phyloP scores from a whole-genome alignment of 2,888 invertebrate genomes.

The Clusia tigrina region DNA sequence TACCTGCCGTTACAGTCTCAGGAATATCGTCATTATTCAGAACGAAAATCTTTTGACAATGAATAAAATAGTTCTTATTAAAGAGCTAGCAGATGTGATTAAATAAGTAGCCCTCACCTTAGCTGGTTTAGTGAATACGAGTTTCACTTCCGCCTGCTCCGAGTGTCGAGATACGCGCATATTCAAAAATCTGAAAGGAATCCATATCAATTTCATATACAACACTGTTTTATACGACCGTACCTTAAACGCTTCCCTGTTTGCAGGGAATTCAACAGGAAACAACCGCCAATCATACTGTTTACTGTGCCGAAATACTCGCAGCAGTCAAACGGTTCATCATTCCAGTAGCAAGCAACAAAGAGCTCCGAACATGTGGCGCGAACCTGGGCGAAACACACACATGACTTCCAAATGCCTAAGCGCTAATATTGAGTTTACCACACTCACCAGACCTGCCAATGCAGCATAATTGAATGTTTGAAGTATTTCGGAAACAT shows the following conservation, averaged over 20 bases:
- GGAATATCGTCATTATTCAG: not conserved
- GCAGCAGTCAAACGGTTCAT: not conserved
- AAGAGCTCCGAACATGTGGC: not conserved
- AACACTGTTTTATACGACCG: too few species aligned
- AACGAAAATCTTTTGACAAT: not conserved
- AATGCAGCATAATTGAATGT: not conserved
- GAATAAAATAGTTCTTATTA: not conserved
- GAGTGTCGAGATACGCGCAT: not conserved
- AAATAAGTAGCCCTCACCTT: not conserved
- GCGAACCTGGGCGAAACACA: not conserved
- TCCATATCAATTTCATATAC: too few species aligned
- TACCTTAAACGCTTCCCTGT: too few species aligned
- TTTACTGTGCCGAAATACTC: not conserved
- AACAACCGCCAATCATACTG: not conserved
- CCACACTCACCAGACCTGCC: not conserved
- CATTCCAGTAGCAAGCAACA: not conserved
- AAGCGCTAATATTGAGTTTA: not conserved
- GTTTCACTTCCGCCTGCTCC: not conserved
- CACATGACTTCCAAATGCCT: not conserved
- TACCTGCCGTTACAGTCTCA: not conserved
- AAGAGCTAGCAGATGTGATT: not conserved
- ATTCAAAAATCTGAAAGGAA: not conserved
- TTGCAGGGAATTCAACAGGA: not conserved
- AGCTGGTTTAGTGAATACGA: not conserved
- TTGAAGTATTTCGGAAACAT: not conserved